Percentiles rank a stretch among this genome's conserved stretches.
Evolutionary conservation across 1,140 invertebrate genomes (phyloP).

Genomic region (Camponotus floridanus): DNA sequence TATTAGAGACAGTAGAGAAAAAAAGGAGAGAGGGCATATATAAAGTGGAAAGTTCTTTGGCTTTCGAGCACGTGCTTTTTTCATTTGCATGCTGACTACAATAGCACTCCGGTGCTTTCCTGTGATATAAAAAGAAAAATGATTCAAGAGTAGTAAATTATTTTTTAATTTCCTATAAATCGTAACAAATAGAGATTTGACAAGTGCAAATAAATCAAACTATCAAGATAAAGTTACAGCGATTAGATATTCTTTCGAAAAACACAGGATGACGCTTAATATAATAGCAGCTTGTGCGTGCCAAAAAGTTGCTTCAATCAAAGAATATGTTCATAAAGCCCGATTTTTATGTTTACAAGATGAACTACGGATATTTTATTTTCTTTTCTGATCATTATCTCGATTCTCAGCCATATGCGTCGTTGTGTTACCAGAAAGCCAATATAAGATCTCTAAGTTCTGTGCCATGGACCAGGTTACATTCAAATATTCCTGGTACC

Average conservation of each 20-base stretch:
- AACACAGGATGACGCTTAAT: slow-evolving; percentile 45
- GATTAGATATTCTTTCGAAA: slow-evolving; percentile 32
- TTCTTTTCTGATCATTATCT: slow-evolving; percentile 57
- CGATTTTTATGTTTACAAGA: slow-evolving; percentile 33
- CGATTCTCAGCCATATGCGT: slow-evolving; percentile 70
- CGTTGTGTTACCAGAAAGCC: slow-evolving; percentile 68
- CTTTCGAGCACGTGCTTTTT: slow-evolving; percentile 70
- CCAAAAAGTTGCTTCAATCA: slow-evolving; percentile 74
- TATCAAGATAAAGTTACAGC: slow-evolving; percentile 27
- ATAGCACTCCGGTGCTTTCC: slow-evolving; percentile 73
- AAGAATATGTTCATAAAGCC: slow-evolving; percentile 62
- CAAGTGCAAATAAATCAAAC: slow-evolving; percentile 63
- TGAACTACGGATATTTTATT: slow-evolving; percentile 46
- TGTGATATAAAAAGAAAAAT: slow-evolving; percentile 75
- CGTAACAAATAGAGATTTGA: slow-evolving; percentile 17
- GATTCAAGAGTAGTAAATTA: slow-evolving; percentile 61
- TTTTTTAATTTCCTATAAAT: slow-evolving; percentile 44
- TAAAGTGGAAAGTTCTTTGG: slow-evolving; percentile 63
- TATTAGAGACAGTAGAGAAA: slow-evolving; percentile 59
- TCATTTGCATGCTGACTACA: slow-evolving; percentile 68
- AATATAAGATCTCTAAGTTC: slow-evolving; percentile 68
- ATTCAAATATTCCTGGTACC: slow-evolving; percentile 66
- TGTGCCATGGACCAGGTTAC: slow-evolving; percentile 74
- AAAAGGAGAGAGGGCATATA: slow-evolving; percentile 41
- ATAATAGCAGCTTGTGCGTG: slow-evolving; percentile 71